phyloP scores from a whole-genome alignment of 2,888 invertebrate species.

The Auanema sp. region DNA sequence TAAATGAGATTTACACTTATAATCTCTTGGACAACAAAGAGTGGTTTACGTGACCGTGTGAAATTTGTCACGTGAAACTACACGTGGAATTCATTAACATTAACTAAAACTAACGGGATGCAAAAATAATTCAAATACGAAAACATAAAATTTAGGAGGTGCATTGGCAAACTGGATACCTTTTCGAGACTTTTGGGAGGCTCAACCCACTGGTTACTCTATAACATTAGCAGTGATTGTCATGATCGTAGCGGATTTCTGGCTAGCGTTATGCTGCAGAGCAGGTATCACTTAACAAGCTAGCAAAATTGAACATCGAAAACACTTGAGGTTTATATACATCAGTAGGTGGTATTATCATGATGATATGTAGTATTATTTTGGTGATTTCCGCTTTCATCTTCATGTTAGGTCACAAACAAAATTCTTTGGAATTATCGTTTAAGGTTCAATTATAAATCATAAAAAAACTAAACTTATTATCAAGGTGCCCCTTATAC shows the following conservation, averaged over 20 bases:
- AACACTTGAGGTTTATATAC: too few species aligned
- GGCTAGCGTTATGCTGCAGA: constrained; percentile 29
- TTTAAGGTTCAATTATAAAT: constrained; percentile 14
- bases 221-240: constrained; percentile 27
- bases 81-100: too few species aligned
- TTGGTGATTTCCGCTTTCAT: not conserved
- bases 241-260: constrained; percentile 25
- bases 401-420: constrained; percentile 28
- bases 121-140: not conserved
- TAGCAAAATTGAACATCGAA: too few species aligned
- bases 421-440: constrained; percentile 14
- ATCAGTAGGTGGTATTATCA: too few species aligned
- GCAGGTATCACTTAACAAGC: constrained; percentile 13
- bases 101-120: too few species aligned
- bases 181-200: constrained; percentile 28
- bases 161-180: constrained; percentile 33
- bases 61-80: too few species aligned
- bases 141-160: constrained; percentile 18
- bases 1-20: too few species aligned
- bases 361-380: too few species aligned
- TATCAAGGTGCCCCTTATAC: constrained; percentile 78
- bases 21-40: too few species aligned
- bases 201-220: constrained; percentile 23
- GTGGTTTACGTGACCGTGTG: too few species aligned
- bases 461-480: constrained; percentile 1